These are phyloP conservation scores for Microtus richardsoni DNA, from an alignment of 2,113 vertebrate species.

Conservation along the genomic window DNA sequence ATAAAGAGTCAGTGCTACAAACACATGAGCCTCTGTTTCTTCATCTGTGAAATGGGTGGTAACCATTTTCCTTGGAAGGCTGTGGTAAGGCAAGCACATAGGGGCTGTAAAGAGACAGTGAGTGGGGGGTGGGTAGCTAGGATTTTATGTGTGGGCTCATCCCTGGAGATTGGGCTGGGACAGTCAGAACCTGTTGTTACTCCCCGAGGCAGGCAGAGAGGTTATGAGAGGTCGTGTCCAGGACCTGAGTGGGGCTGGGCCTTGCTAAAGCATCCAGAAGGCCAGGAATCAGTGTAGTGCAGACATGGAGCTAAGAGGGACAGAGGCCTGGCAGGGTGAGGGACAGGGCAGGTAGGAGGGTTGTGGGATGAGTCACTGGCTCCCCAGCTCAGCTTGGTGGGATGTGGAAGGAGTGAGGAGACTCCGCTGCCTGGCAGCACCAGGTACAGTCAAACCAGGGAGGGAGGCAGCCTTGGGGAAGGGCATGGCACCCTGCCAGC, in stretches of 20 bases:
- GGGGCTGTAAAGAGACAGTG: neutral
- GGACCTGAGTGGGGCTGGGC: fast-evolving
- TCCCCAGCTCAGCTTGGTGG: neutral
- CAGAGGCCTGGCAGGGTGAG: neutral
- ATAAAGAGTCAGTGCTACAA: neutral
- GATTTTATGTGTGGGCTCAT: neutral
- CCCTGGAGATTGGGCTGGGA: neutral
- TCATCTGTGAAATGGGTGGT: neutral
- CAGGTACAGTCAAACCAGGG: neutral
- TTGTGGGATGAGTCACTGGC: slow-evolving; percentile 43
- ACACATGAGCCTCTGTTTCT: neutral
- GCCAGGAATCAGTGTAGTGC: neutral
- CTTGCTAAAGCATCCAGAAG: neutral
- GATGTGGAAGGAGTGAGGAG: neutral
- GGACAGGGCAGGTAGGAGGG: neutral
- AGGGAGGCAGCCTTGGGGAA: neutral
- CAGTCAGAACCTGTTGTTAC: neutral
- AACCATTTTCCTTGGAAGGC: neutral
- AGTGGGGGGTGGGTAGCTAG: neutral
- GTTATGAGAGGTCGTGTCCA: neutral
- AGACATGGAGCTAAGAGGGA: neutral
- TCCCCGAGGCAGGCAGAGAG: neutral
- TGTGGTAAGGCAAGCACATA: neutral
- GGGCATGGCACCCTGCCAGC: neutral
- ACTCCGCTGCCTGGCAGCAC: neutral